phyloP scores from a whole-genome alignment of 1,140 invertebrate genomes.

The Pantala flavescens region DNA sequence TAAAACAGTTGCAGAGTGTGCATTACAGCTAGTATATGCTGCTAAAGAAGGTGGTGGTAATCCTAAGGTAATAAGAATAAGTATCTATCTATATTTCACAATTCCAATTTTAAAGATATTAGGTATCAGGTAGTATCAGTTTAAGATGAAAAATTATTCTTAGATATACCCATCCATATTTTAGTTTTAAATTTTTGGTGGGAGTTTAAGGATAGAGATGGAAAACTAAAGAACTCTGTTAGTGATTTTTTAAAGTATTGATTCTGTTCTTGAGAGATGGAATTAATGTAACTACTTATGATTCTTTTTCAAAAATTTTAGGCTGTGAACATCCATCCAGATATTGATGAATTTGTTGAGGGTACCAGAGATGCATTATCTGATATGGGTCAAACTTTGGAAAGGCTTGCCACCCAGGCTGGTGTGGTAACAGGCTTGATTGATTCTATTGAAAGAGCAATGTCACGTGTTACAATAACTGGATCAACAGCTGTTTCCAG shows the following conservation, averaged over 20 bases:
- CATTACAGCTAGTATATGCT: slow-evolving; percentile 71
- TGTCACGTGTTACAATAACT: slow-evolving; percentile 66
- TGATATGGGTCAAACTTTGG: slow-evolving; percentile 70
- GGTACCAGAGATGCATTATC: slow-evolving; percentile 67
- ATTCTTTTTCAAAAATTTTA: slow-evolving; percentile 29
- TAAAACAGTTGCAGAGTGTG: slow-evolving; percentile 87
- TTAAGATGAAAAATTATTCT: too few relatives aligned
- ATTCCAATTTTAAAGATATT: background rate
- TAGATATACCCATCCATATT: too few relatives aligned
- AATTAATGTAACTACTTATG: too few relatives aligned
- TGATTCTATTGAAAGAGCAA: slow-evolving; percentile 78
- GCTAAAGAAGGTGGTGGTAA: slow-evolving; percentile 89
- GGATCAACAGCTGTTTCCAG: slow-evolving; percentile 25
- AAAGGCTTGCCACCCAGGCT: slow-evolving; percentile 74
- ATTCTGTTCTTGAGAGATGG: too few relatives aligned
- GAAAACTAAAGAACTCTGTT: too few relatives aligned
- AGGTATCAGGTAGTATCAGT: background rate
- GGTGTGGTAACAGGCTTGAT: slow-evolving; percentile 78
- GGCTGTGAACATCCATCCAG: slow-evolving; percentile 63
- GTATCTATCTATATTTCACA: background rate
- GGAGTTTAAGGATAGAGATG: too few relatives aligned
- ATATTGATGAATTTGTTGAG: slow-evolving; percentile 72
- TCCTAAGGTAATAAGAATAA: slow-evolving; percentile 55
- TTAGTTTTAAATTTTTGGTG: too few relatives aligned
- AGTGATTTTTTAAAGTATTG: too few relatives aligned